Conservation (phyloP, 37 sponge, comb jelly and placozoan genomes). For the Bolinopsis microptera region DNA sequence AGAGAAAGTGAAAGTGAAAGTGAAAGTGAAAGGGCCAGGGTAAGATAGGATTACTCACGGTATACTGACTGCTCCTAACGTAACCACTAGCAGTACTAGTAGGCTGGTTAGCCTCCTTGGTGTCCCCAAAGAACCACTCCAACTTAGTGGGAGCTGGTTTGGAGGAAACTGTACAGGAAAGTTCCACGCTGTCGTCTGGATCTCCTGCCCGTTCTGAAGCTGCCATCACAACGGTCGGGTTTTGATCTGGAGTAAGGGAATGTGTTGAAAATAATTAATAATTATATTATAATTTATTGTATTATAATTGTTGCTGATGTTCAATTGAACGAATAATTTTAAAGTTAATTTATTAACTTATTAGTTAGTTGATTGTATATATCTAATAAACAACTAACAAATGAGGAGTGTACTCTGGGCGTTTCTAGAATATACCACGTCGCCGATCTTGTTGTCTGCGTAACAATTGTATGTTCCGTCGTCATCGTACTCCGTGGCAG, state of each 20-base stretch:
- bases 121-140: constrained; percentile 28
- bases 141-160: constrained; percentile 43
- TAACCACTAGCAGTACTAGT: not conserved
- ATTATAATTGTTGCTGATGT: too few relatives aligned
- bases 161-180: constrained; percentile 55
- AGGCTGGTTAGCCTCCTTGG: not conserved
- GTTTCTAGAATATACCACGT: not conserved
- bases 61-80: not conserved
- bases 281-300: too few relatives aligned
- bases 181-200: not conserved
- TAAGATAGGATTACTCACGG: not conserved
- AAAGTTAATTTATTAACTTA: too few relatives aligned
- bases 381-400: constrained; percentile 8
- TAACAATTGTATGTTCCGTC: constrained; percentile 38
- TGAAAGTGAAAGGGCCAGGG: too few relatives aligned
- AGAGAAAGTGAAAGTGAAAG: too few relatives aligned
- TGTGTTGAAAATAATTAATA: not conserved
- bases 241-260: constrained; percentile 16
- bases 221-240: constrained; percentile 28
- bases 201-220: not conserved
- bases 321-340: too few relatives aligned
- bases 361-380: too few relatives aligned
- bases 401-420: constrained; percentile 38
- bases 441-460: constrained; percentile 24
- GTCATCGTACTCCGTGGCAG: not conserved